phyloP scores from a whole-genome alignment of 1,140 invertebrate genomes.

The Drosophila carrolli region DNA sequence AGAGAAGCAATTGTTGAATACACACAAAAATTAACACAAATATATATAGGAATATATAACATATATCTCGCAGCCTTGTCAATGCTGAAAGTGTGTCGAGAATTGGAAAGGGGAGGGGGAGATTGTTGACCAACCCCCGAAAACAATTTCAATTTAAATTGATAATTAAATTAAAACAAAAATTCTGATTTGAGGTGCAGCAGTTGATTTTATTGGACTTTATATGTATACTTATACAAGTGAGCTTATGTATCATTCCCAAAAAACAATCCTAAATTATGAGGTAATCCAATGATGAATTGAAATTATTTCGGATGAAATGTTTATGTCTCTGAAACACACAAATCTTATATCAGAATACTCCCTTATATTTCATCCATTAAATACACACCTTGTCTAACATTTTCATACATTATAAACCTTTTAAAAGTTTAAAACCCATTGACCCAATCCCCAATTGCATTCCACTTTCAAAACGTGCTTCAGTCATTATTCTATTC shows the following conservation, averaged over 20 bases:
- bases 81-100: slow-evolving; percentile 28
- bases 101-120: neutral
- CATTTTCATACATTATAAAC: neutral
- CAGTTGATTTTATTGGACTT: slow-evolving; percentile 4
- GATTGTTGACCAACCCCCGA: slow-evolving; percentile 27
- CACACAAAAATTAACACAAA: slow-evolving; percentile 44
- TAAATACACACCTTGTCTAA: neutral
- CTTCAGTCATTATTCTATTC: slow-evolving; percentile 2
- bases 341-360: neutral
- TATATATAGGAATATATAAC: slow-evolving; percentile 14
- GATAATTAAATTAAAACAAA: slow-evolving; percentile 70
- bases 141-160: slow-evolving; percentile 69
- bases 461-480: slow-evolving; percentile 33
- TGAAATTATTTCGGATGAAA: neutral
- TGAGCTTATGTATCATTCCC: slow-evolving; percentile 14
- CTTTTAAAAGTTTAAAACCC: neutral
- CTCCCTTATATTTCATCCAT: too few species aligned
- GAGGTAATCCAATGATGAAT: slow-evolving; percentile 30
- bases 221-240: neutral
- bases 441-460: slow-evolving; percentile 26
- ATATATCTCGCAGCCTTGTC: slow-evolving; percentile 31
- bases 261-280: slow-evolving; percentile 16
- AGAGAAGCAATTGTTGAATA: slow-evolving; percentile 57
- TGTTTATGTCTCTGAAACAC: neutral
- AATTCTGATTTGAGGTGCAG: slow-evolving; percentile 41